These are phyloP conservation scores for Triplophysa siluroides DNA, from an alignment of 2,113 vertebrate genomes.

Conservation along the genomic window DNA sequence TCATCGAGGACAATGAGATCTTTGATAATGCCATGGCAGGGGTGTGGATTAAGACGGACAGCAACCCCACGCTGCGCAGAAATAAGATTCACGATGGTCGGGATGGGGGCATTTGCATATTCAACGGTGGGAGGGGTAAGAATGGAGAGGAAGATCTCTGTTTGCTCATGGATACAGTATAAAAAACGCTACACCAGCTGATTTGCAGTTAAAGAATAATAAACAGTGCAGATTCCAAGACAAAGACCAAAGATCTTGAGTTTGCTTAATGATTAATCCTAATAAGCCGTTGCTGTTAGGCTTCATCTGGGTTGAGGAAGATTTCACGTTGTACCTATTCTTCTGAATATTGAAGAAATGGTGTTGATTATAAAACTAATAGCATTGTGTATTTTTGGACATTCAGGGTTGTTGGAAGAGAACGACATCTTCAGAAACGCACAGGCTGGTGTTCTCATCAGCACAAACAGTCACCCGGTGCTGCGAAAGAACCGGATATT, in stretches of 20 bases:
- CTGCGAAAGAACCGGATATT: conserved; percentile 99
- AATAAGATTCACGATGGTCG: conserved; percentile 99
- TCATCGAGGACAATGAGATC: conserved; percentile 99
- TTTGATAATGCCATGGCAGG: conserved; percentile 99
- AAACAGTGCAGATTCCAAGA: not conserved
- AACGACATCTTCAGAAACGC: conserved; percentile 99
- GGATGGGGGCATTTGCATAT: conserved; percentile 99
- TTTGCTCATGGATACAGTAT: no score
- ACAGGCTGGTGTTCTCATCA: conserved; percentile 97
- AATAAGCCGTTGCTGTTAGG: not conserved
- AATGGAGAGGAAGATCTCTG: not conserved
- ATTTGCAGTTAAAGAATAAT: not conserved
- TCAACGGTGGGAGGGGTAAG: conserved; percentile 97
- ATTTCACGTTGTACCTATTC: not conserved
- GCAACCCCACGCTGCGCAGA: conserved; percentile 97
- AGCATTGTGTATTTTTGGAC: conserved; percentile 5
- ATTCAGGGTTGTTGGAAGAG: conserved; percentile 92
- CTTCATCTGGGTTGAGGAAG: not conserved
- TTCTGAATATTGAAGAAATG: not conserved
- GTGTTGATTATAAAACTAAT: not conserved
- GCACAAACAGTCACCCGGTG: conserved; percentile 97
- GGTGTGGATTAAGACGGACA: conserved; percentile 99
- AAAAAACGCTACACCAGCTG: no score
- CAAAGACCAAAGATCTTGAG: not conserved
- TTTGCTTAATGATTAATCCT: not conserved